Percentiles rank a stretch among this genome's conserved stretches.
Conservation (phyloP, 37 sponge, comb jelly and placozoan species). For the Bolinopsis microptera region DNA sequence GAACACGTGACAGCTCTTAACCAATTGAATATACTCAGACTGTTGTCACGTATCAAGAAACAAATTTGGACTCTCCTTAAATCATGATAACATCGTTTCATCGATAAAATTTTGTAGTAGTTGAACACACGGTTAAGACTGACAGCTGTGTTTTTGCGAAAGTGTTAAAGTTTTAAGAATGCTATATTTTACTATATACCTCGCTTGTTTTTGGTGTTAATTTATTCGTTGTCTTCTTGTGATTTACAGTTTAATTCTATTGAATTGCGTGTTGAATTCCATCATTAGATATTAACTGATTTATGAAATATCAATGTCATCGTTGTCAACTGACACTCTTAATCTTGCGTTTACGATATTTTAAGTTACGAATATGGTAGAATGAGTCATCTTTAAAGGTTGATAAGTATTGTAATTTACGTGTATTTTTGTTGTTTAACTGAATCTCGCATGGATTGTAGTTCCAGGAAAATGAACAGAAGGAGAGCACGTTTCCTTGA, state of each 20-base stretch:
- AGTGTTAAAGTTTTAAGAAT: slow-evolving; percentile 20
- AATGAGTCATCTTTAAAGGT: not conserved
- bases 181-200: not conserved
- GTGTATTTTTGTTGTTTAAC: not conserved
- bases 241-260: not conserved
- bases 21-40: too few relatives aligned
- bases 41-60: too few relatives aligned
- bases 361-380: not conserved
- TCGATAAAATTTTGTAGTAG: too few relatives aligned
- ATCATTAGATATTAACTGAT: not conserved
- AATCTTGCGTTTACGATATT: not conserved
- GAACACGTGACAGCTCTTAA: too few relatives aligned
- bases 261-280: not conserved
- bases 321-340: not conserved
- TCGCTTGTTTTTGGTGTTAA: slow-evolving; percentile 8
- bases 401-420: not conserved
- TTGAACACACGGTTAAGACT: too few relatives aligned
- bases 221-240: not conserved
- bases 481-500: too few relatives aligned
- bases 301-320: not conserved
- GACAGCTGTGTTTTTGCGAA: too few relatives aligned
- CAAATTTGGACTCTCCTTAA: too few relatives aligned
- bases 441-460: not conserved
- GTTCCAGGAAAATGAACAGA: too few relatives aligned
- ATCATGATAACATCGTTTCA: too few relatives aligned